A percentile compares a stretch with the other conserved stretches of the same genome.
phyloP scores from a whole-genome alignment of 2,888 invertebrate genomes.

The Cacoxenus indagator region DNA sequence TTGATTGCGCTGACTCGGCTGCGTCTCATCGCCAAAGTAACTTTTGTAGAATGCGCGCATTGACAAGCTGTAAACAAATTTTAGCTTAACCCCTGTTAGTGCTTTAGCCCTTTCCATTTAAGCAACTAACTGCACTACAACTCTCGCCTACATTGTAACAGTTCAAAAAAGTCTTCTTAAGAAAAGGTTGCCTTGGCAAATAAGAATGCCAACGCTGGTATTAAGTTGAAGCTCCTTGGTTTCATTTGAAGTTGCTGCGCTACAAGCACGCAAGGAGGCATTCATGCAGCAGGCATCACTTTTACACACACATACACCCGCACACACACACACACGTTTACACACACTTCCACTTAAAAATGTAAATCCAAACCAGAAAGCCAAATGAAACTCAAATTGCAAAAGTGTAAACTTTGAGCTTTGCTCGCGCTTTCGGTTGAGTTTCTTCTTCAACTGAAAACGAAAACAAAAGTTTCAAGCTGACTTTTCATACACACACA shows the following conservation, averaged over 20 bases:
- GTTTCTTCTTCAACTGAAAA: background rate
- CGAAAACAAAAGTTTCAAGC: slow-evolving; percentile 5
- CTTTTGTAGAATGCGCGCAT: too few relatives aligned
- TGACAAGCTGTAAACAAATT: background rate
- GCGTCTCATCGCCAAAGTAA: too few relatives aligned
- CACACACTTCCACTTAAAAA: background rate
- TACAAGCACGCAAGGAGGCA: background rate
- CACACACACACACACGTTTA: background rate
- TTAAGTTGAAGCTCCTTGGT: background rate
- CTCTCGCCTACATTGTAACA: background rate
- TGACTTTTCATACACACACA: background rate
- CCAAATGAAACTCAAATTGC: background rate
- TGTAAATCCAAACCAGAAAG: background rate
- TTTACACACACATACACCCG: background rate
- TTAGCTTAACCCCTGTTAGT: background rate
- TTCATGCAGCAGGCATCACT: background rate
- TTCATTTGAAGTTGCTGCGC: background rate
- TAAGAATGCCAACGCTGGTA: background rate
- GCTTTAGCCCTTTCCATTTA: slow-evolving; percentile 24
- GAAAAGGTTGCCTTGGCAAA: background rate
- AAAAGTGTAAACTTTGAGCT: background rate
- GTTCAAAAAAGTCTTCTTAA: background rate
- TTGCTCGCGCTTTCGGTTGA: background rate
- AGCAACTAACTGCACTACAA: slow-evolving; percentile 23
- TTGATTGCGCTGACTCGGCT: too few relatives aligned